Evolutionary conservation across 2,113 vertebrate species (phyloP).

Genomic region (Sciurus niger): DNA sequence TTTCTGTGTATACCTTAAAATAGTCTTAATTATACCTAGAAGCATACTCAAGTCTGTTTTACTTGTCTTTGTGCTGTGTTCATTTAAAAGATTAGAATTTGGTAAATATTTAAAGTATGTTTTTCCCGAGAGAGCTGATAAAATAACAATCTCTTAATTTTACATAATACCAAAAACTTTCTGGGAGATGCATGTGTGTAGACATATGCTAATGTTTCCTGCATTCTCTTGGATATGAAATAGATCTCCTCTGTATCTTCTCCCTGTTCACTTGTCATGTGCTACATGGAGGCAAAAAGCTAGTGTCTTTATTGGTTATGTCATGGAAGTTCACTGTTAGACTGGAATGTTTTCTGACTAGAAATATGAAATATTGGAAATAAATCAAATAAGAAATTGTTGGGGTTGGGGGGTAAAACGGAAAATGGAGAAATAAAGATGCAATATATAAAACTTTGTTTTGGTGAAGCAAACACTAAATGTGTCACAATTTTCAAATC

Average conservation of each 20-base stretch:
- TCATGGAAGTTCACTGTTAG: neutral
- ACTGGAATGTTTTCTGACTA: neutral
- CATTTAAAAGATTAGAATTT: constrained; percentile 50
- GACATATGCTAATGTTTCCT: neutral
- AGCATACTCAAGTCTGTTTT: neutral
- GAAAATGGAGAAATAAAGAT: neutral
- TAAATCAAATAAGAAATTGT: constrained; percentile 7
- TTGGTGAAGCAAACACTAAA: neutral
- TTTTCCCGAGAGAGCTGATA: neutral
- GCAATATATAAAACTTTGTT: neutral
- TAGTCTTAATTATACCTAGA: constrained; percentile 40
- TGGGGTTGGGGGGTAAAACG: neutral
- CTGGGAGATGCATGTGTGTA: neutral
- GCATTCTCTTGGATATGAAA: neutral
- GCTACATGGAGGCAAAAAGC: neutral
- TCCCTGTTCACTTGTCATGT: neutral
- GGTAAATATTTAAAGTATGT: neutral
- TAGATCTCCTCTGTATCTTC: neutral
- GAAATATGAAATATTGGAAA: neutral
- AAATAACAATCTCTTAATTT: neutral
- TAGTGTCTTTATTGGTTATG: neutral
- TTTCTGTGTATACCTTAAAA: constrained; percentile 50
- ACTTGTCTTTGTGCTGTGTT: constrained; percentile 3
- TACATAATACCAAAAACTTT: neutral
- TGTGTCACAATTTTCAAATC: neutral